These are phyloP conservation scores for Sthenelais limicola DNA, from an alignment of 2,888 invertebrate genomes.

Conservation along the genomic window DNA sequence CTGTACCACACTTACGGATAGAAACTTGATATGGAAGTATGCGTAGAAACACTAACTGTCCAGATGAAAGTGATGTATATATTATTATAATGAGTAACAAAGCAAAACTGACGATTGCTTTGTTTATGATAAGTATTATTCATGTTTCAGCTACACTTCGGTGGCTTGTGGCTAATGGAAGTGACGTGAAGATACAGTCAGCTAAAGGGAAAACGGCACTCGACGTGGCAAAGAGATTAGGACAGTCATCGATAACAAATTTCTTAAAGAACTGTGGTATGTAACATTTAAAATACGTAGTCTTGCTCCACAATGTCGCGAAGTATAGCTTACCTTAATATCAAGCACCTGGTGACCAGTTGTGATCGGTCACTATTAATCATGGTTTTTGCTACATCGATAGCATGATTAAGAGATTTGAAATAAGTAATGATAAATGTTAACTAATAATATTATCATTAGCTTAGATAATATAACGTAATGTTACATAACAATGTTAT, in stretches of 20 bases:
- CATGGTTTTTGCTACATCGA: too few species aligned
- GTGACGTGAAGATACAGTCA: conserved; percentile 17
- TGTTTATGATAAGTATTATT: too few species aligned
- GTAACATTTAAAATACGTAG: neutral
- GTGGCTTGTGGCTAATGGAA: conserved; percentile 8
- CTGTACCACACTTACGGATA: too few species aligned
- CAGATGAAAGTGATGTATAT: neutral
- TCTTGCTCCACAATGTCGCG: too few species aligned
- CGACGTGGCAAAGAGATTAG: conserved; percentile 4
- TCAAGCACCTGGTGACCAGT: too few species aligned
- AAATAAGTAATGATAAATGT: neutral
- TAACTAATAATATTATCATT: too few species aligned
- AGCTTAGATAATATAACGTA: too few species aligned
- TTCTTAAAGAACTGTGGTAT: conserved; percentile 5
- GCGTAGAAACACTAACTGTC: neutral
- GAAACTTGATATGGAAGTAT: too few species aligned
- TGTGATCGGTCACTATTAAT: too few species aligned
- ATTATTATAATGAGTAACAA: neutral
- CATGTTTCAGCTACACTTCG: neutral
- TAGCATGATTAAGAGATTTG: neutral
- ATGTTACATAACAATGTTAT: too few species aligned
- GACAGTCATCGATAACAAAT: neutral
- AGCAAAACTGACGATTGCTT: too few species aligned
- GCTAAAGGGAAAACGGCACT: conserved; percentile 7
- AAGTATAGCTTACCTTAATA: too few species aligned